phyloP scores from a whole-genome alignment of 2,113 vertebrate species.

The Orientallactaga bullata region DNA sequence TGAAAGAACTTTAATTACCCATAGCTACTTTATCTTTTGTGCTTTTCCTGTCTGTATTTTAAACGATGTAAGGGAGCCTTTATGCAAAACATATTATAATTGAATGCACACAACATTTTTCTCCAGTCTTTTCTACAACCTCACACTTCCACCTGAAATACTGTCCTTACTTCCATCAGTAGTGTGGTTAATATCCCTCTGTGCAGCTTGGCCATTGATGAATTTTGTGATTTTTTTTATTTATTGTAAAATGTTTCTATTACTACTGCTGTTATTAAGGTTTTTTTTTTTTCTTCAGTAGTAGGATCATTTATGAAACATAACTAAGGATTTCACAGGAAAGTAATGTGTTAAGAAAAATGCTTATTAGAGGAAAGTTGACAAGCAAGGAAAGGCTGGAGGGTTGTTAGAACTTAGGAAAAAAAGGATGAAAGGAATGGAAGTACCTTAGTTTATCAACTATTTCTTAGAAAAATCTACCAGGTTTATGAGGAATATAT shows the following conservation, averaged over 20 bases:
- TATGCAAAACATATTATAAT: no score
- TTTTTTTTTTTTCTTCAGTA: not conserved
- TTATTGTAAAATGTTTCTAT: conserved; percentile 3
- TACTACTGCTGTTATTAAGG: no score
- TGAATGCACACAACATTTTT: not conserved
- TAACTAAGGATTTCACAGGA: not conserved
- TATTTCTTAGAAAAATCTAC: not conserved
- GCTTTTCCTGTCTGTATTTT: not conserved
- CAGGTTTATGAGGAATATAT: not conserved
- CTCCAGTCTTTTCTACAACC: not conserved
- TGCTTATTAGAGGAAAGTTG: not conserved
- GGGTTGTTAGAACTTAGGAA: not conserved
- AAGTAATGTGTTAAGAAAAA: not conserved
- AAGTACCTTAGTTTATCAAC: not conserved
- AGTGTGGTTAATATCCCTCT: not conserved
- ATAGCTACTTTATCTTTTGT: not conserved
- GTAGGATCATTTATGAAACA: not conserved
- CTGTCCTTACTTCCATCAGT: not conserved
- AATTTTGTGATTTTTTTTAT: not conserved
- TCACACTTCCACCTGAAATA: not conserved
- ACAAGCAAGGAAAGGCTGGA: not conserved
- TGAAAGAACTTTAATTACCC: not conserved
- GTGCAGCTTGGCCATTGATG: not conserved
- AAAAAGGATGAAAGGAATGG: not conserved
- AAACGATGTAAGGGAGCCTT: not conserved